Evolutionary conservation across 2,888 invertebrate genomes (phyloP).

Genomic region (Coleophora deauratella): DNA sequence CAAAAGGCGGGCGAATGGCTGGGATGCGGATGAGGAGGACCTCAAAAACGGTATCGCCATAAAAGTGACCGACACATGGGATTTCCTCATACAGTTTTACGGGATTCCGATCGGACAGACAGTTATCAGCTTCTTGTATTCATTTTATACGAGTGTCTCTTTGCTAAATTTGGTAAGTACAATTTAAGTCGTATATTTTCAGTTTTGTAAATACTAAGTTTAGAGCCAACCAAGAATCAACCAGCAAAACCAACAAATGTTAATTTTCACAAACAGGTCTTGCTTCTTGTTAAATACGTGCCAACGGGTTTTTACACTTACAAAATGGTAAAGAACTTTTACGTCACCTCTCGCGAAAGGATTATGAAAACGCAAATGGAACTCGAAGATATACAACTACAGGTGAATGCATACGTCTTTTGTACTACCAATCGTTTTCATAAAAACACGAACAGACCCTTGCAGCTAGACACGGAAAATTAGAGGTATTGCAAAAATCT

Average conservation of each 20-base stretch:
- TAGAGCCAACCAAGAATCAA: no score
- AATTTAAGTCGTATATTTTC: not conserved
- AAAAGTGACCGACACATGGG: not conserved
- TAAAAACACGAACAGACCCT: no score
- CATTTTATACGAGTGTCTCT: conserved; percentile 37
- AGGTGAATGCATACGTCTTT: no score
- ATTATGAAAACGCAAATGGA: conserved; percentile 41
- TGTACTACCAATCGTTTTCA: no score
- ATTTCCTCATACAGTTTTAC: conserved; percentile 30
- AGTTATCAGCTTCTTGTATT: conserved; percentile 31
- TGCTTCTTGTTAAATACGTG: conserved; percentile 46
- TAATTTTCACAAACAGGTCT: not conserved
- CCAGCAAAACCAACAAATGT: no score
- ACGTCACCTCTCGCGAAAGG: conserved; percentile 37
- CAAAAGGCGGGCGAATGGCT: no score
- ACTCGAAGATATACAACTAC: conserved; percentile 51
- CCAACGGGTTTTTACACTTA: conserved; percentile 46
- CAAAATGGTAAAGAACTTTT: conserved; percentile 39
- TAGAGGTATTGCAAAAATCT: no score
- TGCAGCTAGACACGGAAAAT: not conserved
- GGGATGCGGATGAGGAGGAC: no score
- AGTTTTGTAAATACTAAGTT: no score
- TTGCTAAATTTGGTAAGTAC: conserved; percentile 40
- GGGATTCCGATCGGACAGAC: conserved; percentile 32
- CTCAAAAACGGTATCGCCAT: no score